Conservation (phyloP, 2,888 invertebrate genomes). For the Plusia festucae region DNA sequence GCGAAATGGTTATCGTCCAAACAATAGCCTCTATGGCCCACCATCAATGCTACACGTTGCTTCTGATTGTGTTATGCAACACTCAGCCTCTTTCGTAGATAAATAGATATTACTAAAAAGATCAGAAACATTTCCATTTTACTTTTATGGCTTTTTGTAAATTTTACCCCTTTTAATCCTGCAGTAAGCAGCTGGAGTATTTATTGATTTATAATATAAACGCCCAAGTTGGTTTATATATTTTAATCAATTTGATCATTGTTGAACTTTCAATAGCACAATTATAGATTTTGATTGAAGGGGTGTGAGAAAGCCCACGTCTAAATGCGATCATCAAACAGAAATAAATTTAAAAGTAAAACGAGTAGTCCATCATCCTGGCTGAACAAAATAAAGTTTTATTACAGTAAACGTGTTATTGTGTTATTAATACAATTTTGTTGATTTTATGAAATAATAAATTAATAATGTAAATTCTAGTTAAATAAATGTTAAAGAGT, state of each 20-base stretch:
- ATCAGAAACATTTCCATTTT: too few relatives aligned
- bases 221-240: neutral
- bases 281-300: neutral
- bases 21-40: slow-evolving; percentile 43
- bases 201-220: slow-evolving; percentile 7
- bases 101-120: neutral
- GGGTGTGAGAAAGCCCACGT: neutral
- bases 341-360: too few relatives aligned
- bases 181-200: neutral
- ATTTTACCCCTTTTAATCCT: too few relatives aligned
- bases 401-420: too few relatives aligned
- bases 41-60: slow-evolving; percentile 32
- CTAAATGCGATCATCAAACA: neutral
- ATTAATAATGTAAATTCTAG: too few relatives aligned
- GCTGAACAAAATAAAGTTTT: too few relatives aligned
- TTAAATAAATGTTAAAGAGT: too few relatives aligned
- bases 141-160: too few relatives aligned
- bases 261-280: neutral
- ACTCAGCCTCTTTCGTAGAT: slow-evolving; percentile 23
- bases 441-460: too few relatives aligned
- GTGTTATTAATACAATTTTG: too few relatives aligned
- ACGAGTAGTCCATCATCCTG: too few relatives aligned
- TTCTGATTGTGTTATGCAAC: slow-evolving; percentile 40
- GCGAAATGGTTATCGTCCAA: slow-evolving; percentile 52
- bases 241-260: neutral